A percentile compares a stretch with the other conserved stretches of the same genome.
Evolutionary conservation across 2,888 invertebrate species (phyloP).

Genomic region (Junonia oenone): DNA sequence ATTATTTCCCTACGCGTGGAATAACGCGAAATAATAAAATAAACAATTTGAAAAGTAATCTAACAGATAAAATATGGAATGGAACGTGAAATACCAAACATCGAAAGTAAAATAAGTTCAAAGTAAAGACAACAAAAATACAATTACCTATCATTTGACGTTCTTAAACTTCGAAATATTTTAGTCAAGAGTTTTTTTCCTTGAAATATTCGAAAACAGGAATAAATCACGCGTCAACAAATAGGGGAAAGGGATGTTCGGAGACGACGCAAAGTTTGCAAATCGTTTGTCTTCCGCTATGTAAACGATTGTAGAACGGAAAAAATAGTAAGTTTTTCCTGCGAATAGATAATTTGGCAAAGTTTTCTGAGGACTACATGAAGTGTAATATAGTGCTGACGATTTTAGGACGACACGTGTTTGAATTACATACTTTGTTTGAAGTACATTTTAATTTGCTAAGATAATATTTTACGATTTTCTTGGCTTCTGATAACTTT

Average conservation of each 20-base stretch:
- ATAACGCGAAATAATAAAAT: no score
- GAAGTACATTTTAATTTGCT: no score
- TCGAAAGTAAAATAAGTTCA: no score
- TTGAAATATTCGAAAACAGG: not conserved
- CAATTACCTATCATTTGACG: not conserved
- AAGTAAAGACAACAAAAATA: not conserved
- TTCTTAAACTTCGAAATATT: not conserved
- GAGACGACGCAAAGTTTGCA: conserved; percentile 32
- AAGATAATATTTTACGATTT: no score
- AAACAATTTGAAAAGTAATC: no score
- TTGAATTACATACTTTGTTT: not conserved
- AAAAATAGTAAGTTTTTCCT: conserved; percentile 9
- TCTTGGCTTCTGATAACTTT: no score
- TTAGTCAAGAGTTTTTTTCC: not conserved
- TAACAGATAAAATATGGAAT: no score
- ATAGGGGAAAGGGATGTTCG: conserved; percentile 6
- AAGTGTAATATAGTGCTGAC: not conserved
- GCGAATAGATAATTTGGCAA: not conserved
- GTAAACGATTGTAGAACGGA: conserved; percentile 16
- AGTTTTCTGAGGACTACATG: not conserved
- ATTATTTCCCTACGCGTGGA: no score
- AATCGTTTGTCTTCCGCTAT: conserved; percentile 35
- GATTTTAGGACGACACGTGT: not conserved
- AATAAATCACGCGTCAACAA: conserved; percentile 8
- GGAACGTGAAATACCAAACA: no score